These are phyloP conservation scores for Hormiphora californensis DNA, from an alignment of 37 sponge, comb jelly and placozoan species.

Conservation along the genomic window DNA sequence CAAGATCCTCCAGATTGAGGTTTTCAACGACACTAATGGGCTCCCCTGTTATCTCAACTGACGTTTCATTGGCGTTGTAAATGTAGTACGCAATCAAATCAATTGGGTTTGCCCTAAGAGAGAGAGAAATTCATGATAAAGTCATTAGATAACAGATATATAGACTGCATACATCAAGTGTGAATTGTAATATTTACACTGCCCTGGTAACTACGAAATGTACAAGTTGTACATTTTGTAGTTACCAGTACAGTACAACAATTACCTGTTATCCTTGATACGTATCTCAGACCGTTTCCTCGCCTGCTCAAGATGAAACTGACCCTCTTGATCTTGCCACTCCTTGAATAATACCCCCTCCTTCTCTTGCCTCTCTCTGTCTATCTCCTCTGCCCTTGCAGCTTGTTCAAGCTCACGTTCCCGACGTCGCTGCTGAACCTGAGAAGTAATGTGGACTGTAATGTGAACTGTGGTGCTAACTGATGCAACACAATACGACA, in stretches of 20 bases:
- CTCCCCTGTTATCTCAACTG: constrained; percentile 9
- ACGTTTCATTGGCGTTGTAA: constrained; percentile 54
- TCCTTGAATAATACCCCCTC: constrained; percentile 91
- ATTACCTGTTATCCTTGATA: constrained; percentile 57
- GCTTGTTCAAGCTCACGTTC: constrained; percentile 86
- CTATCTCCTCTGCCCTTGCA: constrained; percentile 81
- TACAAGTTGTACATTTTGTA: too few species aligned
- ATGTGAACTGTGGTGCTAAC: too few species aligned
- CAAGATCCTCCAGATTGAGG: constrained; percentile 72
- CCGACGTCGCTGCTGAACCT: constrained; percentile 33
- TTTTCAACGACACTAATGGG: constrained; percentile 61
- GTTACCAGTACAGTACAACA: neutral
- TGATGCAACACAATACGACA: too few species aligned
- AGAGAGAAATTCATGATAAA: too few species aligned
- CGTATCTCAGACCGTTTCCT: constrained; percentile 84
- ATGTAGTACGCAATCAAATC: constrained; percentile 93
- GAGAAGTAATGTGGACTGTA: constrained; percentile 56
- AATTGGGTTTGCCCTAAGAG: constrained; percentile 82
- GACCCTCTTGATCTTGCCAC: constrained; percentile 93
- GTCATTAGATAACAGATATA: too few species aligned
- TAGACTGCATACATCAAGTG: too few species aligned
- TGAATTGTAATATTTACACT: too few species aligned
- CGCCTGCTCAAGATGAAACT: constrained; percentile 95
- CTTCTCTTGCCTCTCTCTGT: constrained; percentile 76
- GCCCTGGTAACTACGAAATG: too few species aligned